phyloP scores from a whole-genome alignment of 1,140 invertebrate species.

The Aphidius gifuensis region DNA sequence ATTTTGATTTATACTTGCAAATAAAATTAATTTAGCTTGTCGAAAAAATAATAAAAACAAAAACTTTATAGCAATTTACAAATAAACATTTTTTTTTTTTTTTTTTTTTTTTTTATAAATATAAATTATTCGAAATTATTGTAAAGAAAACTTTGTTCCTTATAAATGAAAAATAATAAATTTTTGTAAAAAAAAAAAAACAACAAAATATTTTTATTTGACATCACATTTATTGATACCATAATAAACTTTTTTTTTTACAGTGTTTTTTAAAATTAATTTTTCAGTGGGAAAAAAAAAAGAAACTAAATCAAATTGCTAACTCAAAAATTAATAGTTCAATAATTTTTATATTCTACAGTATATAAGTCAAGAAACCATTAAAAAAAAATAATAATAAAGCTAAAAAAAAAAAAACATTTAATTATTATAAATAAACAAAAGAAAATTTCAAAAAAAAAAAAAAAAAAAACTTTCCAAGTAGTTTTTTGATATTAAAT shows the following conservation, averaged over 20 bases:
- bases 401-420: too few species aligned
- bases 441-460: too few species aligned
- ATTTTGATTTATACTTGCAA: too few species aligned
- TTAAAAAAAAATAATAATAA: too few species aligned
- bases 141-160: slow-evolving; percentile 23
- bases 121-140: slow-evolving; percentile 14
- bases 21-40: not conserved
- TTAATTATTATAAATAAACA: too few species aligned
- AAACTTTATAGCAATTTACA: too few species aligned
- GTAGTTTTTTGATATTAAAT: too few species aligned
- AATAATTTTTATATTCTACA: not conserved
- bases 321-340: too few species aligned
- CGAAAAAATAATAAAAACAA: not conserved
- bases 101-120: not conserved
- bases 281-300: too few species aligned
- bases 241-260: slow-evolving; percentile 18
- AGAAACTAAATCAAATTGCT: too few species aligned
- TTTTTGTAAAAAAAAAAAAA: slow-evolving; percentile 20
- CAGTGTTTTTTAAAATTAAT: slow-evolving; percentile 18
- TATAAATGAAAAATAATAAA: slow-evolving; percentile 25
- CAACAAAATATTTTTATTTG: slow-evolving; percentile 14
- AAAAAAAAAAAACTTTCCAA: too few species aligned
- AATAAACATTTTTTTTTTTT: not conserved
- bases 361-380: too few species aligned
- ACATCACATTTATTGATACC: slow-evolving; percentile 31